Evolutionary conservation across 2,113 vertebrate genomes (phyloP), one percentile per base, ranked within the genome.

Genomic region (Myotis davidii): DNA sequence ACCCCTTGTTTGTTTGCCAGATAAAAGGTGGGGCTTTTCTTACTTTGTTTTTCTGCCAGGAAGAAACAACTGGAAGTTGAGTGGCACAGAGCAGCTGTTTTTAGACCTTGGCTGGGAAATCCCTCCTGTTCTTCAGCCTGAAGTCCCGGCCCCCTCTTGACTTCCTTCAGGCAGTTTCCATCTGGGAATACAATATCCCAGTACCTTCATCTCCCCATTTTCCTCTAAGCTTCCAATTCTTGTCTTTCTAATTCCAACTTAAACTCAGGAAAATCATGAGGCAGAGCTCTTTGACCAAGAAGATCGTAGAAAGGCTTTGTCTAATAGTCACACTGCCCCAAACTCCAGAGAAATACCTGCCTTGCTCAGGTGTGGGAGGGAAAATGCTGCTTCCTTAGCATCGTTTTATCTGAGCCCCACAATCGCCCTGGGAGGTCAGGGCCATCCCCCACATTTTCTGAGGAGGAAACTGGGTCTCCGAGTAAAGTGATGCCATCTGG

Each of bases 61-160:
- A 79, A 81, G 39, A 95, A 93, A 95, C 72, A 69, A 87, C 54
- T 88, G 61, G 95, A 94, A 72, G 77, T 56, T 85, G 85, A 88
- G 82, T 52, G 87, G 83, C 79, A 70, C 61, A 48, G 48, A 92
- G 79, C 85, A 92, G 61, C 27, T 67, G 50, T 92, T 95, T 95
- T 87, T 88, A 96, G 90, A 90, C 59, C 32, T 69, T 82, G 81
- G 61, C 74, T 94, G 84, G 87, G 74, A 94, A 88, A 86, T 94
- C 83, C 85, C 85, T 95, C 88, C 50, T 74, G 56, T 12, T 69
- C 48, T 54, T 32, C 25, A 64, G 23, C 61, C 81, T n/a, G 29
- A 91, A 70, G 25, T 64, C 87, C 72, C 56, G 78, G 85, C 32
- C 79, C 65, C 18, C 11, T 73, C 48, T 29, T 14, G 37, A 52